A percentile compares a stretch with the other conserved stretches of the same genome.
phyloP scores from a whole-genome alignment of 2,888 invertebrate genomes.

The Pseudococcus jackbeardsleyi region DNA sequence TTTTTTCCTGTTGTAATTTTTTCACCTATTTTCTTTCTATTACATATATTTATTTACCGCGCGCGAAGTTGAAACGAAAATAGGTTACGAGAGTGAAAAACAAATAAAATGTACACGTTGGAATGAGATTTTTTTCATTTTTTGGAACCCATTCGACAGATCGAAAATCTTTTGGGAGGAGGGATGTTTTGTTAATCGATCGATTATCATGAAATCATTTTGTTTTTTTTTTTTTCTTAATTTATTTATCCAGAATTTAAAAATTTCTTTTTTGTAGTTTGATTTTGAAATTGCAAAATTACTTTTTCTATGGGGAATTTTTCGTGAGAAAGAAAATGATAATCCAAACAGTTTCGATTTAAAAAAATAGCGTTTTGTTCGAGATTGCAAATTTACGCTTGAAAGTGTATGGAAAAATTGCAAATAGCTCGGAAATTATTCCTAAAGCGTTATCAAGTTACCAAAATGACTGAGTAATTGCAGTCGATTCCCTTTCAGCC shows the following conservation, averaged over 20 bases:
- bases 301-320: neutral
- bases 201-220: neutral
- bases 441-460: neutral
- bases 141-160: neutral
- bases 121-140: neutral
- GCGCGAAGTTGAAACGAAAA: neutral
- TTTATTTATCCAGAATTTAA: slow-evolving; percentile 5
- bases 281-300: neutral
- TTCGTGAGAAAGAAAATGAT: neutral
- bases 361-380: neutral
- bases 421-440: slow-evolving; percentile 8
- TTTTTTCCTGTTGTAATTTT: slow-evolving; percentile 29
- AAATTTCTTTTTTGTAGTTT: neutral
- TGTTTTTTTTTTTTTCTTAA: neutral
- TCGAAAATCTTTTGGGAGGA: neutral
- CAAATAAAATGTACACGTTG: neutral
- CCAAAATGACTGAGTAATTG: neutral
- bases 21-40: neutral
- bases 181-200: neutral
- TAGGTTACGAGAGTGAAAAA: neutral
- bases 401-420: slow-evolving; percentile 36
- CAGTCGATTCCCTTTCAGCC: neutral
- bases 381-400: slow-evolving; percentile 50
- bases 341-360: neutral
- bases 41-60: neutral